These are phyloP conservation scores for Sympetrum striolatum DNA, from an alignment of 2,888 invertebrate genomes.

Conservation along the genomic window DNA sequence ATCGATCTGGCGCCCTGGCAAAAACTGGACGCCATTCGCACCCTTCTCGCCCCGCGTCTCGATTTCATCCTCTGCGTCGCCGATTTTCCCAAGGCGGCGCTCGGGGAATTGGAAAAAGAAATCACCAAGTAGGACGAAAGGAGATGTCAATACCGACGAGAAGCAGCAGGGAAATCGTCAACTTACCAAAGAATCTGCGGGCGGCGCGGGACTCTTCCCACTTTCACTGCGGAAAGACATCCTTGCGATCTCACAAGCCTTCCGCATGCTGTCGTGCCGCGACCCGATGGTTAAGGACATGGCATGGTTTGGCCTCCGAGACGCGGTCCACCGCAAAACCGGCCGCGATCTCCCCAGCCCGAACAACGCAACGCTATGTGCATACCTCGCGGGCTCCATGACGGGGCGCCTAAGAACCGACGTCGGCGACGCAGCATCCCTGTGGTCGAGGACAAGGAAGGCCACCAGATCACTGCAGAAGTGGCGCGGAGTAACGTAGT, in stretches of 20 bases:
- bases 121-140: too few species aligned
- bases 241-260: too few species aligned
- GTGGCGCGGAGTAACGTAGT: too few species aligned
- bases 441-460: background rate
- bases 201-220: too few species aligned
- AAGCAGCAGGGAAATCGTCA: background rate
- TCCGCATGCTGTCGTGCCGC: too few species aligned
- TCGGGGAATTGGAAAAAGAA: background rate
- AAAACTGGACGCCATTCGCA: conserved; percentile 50
- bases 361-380: background rate
- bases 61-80: background rate
- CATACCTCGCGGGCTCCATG: background rate
- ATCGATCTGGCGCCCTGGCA: conserved; percentile 51
- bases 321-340: background rate
- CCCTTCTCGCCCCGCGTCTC: conserved; percentile 49
- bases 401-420: background rate
- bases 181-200: too few species aligned
- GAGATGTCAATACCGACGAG: background rate
- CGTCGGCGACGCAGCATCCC: background rate
- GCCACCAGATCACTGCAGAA: background rate
- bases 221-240: too few species aligned
- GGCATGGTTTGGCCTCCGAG: background rate
- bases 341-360: background rate
- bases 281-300: background rate
- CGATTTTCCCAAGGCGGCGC: background rate